These are phyloP conservation scores for Nylanderia fulva DNA, from an alignment of 1,140 invertebrate genomes.

Conservation along the genomic window DNA sequence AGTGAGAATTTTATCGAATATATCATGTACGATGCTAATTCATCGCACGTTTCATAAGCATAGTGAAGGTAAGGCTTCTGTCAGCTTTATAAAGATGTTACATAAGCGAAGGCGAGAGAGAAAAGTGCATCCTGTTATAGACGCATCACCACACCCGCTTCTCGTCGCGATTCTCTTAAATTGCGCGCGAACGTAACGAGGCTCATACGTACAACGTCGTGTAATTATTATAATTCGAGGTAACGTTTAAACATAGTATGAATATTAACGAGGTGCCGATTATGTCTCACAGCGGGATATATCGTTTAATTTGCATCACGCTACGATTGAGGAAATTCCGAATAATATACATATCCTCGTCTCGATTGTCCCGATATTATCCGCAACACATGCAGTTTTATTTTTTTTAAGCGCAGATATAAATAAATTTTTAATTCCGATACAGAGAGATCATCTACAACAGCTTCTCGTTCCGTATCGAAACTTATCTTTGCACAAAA, in stretches of 20 bases:
- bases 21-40: background rate
- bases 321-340: constrained; percentile 34
- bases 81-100: background rate
- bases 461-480: too few relatives aligned
- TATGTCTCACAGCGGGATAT: constrained; percentile 28
- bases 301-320: constrained; percentile 48
- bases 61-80: background rate
- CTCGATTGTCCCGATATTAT: background rate
- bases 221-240: constrained; percentile 39
- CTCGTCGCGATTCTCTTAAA: background rate
- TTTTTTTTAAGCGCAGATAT: background rate
- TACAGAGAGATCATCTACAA: background rate
- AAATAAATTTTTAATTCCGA: background rate
- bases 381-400: background rate
- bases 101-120: constrained; percentile 31
- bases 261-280: constrained; percentile 36
- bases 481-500: background rate
- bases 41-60: background rate
- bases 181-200: constrained; percentile 38
- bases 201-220: background rate
- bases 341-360: constrained; percentile 17
- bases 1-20: background rate
- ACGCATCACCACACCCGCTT: constrained; percentile 48
- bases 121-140: constrained; percentile 50
- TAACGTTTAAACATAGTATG: constrained; percentile 11